phyloP scores from a whole-genome alignment of 2,113 vertebrate species.

The Atractosteus spatula region DNA sequence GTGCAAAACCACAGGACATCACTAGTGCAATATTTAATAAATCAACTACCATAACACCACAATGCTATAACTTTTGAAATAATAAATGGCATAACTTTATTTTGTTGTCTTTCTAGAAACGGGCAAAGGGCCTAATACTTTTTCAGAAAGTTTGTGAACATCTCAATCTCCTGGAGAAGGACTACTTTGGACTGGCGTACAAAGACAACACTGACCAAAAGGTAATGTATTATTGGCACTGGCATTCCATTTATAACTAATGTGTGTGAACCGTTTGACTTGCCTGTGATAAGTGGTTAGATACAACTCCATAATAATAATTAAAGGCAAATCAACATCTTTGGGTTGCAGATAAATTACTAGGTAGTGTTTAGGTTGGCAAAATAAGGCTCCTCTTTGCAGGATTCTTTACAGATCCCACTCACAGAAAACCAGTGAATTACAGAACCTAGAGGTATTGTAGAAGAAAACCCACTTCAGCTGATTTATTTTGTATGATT shows the following conservation, averaged over 20 bases:
- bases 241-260: background rate
- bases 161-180: conserved; percentile 82
- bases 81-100: background rate
- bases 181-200: conserved; percentile 78
- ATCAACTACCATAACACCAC: no score
- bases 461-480: background rate
- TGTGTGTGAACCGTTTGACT: no score
- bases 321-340: no score
- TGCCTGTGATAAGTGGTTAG: no score
- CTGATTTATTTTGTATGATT: background rate
- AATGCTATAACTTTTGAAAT: no score
- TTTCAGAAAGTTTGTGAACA: conserved; percentile 78
- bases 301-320: no score
- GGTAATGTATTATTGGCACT: conserved; percentile 44
- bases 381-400: no score
- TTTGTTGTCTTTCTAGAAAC: conserved; percentile 61
- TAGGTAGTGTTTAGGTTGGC: no score
- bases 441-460: background rate
- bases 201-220: conserved; percentile 72
- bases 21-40: no score
- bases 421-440: background rate
- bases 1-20: no score
- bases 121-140: conserved; percentile 72
- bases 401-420: no score
- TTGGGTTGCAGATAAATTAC: no score